Evolutionary conservation across 2,888 invertebrate species (phyloP), one percentile per base, ranked within the genome.

Genomic region (Lasiommata megera): DNA sequence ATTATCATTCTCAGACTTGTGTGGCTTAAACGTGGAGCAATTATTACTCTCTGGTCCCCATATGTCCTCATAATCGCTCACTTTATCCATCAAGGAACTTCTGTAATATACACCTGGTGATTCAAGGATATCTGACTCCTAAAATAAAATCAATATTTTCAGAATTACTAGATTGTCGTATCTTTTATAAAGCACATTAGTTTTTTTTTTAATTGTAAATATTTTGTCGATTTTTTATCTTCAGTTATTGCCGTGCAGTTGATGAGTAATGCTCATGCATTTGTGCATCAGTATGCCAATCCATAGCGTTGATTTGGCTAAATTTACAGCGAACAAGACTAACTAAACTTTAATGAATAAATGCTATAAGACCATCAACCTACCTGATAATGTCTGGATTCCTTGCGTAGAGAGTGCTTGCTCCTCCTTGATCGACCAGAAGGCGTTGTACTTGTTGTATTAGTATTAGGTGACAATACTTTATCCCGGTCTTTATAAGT

Each of bases 1-100:
- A 62, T 74, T 84, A 54, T 87, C 86, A 67, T 79, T 84, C 65
- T 88, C 88, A 54, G 72, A 65, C 71, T 83, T 84, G 69, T 84
- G 70, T 66, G 92, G 87, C 69, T 90, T 86, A 61, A 92, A 91
- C 17, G 89, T 86, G 36, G 92, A 84, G 66, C 90, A 88, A 62
- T 79, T 84, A 65, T 88, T 89, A 62, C 81, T 79, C 74, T 94
- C 93, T 54, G 94, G 93, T 63, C 95, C 94, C 98, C 98, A 98
- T 69, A 98, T 95, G 78, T 98, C 98, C 87, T 98, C 98, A 77
- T 98, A 98, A 83, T 98, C 98, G 70, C 97, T 97, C 44, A 96
- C 95, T 88, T 98, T 98, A 77, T 98, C 98, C 62, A 96, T 95
- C 31, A 98, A 92, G 1, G 96, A 95, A 81, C 97, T 97, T 69